Conservation (phyloP, 2,113 vertebrate species). For the Macaca mulatta region DNA sequence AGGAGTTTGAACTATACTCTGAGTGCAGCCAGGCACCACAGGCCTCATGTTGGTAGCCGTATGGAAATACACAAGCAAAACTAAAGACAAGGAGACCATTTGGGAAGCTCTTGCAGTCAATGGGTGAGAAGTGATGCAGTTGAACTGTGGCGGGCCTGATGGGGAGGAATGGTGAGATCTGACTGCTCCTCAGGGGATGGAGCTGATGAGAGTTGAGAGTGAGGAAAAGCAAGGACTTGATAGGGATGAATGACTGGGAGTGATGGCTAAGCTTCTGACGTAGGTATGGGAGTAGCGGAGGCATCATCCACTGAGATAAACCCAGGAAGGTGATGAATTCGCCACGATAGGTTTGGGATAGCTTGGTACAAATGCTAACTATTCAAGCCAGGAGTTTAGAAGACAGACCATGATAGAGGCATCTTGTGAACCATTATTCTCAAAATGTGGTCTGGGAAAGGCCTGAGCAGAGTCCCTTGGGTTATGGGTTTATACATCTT, state of each 20-base stretch:
- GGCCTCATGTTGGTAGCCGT: background rate
- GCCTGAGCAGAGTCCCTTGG: background rate
- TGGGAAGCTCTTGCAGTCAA: background rate
- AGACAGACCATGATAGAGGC: background rate
- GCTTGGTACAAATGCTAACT: too few relatives aligned
- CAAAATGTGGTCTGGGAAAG: background rate
- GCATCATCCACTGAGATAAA: background rate
- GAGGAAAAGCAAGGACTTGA: background rate
- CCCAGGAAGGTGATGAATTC: background rate
- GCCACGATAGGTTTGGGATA: background rate
- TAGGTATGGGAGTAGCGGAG: fast-evolving
- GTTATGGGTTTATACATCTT: background rate
- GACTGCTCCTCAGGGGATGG: background rate
- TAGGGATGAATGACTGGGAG: background rate
- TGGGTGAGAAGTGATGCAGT: background rate
- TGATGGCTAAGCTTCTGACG: too few relatives aligned
- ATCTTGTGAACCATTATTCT: background rate
- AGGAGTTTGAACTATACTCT: background rate
- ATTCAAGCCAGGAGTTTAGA: background rate
- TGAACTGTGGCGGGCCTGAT: fast-evolving
- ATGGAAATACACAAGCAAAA: background rate
- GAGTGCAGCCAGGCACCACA: background rate
- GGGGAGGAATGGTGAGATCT: background rate
- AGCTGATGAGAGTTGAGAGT: background rate
- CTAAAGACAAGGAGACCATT: fast-evolving